These are phyloP conservation scores for Atherinomorus stipes DNA, from an alignment of 2,113 vertebrate genomes.

Conservation along the genomic window DNA sequence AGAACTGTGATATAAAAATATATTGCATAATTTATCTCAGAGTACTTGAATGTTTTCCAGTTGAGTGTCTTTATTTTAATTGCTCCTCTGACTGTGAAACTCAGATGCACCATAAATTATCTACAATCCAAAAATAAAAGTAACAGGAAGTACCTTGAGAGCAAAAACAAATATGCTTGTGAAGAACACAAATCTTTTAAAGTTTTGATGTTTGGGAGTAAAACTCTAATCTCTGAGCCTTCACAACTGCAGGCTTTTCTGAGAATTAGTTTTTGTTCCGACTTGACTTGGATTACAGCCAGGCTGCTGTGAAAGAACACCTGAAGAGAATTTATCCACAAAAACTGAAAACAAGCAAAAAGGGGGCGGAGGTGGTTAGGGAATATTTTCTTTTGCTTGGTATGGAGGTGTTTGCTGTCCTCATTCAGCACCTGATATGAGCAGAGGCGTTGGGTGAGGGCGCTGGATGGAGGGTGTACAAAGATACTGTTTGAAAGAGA, in stretches of 20 bases:
- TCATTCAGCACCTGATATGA: constrained; percentile 34
- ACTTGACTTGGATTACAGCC: constrained; percentile 7
- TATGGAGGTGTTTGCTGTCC: constrained; percentile 38
- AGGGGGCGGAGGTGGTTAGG: constrained; percentile 6
- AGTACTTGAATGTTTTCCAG: neutral
- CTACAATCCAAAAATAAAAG: constrained; percentile 11
- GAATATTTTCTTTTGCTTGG: constrained; percentile 16
- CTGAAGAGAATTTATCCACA: constrained; percentile 15
- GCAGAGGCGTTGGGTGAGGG: constrained; percentile 15
- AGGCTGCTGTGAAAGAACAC: constrained; percentile 18
- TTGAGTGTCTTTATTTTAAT: neutral
- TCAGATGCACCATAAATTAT: constrained; percentile 21
- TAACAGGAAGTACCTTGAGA: neutral
- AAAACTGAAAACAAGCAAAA: constrained; percentile 5
- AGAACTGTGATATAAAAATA: neutral
- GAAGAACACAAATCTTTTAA: neutral
- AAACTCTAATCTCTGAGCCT: constrained; percentile 12
- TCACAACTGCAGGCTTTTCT: neutral
- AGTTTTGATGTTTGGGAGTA: neutral
- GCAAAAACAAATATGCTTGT: neutral
- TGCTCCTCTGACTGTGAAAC: neutral
- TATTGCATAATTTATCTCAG: neutral
- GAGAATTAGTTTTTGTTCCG: neutral
- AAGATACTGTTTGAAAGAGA: constrained; percentile 15
- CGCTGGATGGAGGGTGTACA: neutral